A percentile compares a stretch with the other conserved stretches of the same genome.
Conservation (phyloP, 2,888 invertebrate species). For the Cerceris rybyensis region DNA sequence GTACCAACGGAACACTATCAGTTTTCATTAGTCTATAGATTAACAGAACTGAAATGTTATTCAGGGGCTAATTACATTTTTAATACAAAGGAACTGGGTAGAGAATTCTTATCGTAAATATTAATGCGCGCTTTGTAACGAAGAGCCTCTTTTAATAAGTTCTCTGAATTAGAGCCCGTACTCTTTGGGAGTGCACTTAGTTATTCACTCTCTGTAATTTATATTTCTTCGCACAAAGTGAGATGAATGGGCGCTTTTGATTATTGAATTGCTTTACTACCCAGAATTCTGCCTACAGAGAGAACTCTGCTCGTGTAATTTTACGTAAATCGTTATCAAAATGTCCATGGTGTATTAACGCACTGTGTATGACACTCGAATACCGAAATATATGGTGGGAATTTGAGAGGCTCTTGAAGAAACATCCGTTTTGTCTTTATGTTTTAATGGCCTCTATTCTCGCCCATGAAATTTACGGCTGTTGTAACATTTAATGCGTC, state of each 20-base stretch:
- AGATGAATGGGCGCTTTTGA: not conserved
- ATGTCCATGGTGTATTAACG: not conserved
- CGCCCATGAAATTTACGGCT: no score
- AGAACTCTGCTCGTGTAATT: not conserved
- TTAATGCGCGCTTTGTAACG: not conserved
- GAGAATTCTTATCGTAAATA: no score
- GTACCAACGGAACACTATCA: no score
- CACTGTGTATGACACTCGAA: not conserved
- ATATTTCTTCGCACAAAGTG: not conserved
- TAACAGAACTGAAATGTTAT: no score
- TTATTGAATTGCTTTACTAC: not conserved
- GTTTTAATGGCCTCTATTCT: no score
- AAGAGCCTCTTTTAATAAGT: not conserved
- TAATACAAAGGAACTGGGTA: no score
- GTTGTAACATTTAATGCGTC: no score
- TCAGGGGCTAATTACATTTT: no score
- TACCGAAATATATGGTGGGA: no score
- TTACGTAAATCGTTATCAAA: not conserved
- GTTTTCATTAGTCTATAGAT: no score
- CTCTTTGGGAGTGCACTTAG: not conserved
- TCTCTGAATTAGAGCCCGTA: not conserved
- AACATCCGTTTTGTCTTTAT: no score
- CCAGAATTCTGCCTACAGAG: not conserved
- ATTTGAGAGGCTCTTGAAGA: no score
- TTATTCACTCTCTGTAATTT: not conserved